Evolutionary conservation across 2,888 invertebrate genomes (phyloP).

Genomic region (Archips xylosteana): DNA sequence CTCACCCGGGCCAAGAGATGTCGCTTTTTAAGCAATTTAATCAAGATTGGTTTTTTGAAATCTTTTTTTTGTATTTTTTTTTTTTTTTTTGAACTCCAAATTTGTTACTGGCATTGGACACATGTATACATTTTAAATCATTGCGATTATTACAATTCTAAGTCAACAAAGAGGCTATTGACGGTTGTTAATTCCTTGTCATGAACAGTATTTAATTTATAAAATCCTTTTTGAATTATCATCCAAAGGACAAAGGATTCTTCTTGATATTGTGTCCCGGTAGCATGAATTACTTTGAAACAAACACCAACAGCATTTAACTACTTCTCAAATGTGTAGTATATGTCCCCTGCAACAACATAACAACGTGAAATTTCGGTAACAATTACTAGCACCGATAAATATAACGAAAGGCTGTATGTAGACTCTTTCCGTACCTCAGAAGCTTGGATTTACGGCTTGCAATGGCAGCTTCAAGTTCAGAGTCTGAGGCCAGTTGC

Average conservation of each 20-base stretch:
- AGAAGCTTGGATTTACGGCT: conserved; percentile 25
- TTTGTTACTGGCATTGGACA: no score
- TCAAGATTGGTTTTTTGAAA: no score
- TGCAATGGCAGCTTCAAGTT: conserved; percentile 17
- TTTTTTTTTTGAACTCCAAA: no score
- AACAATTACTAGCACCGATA: background rate
- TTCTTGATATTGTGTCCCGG: conserved; percentile 17
- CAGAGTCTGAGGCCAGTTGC: conserved; percentile 20
- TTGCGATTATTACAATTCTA: background rate
- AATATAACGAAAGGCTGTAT: conserved; percentile 26
- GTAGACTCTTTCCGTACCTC: conserved; percentile 20
- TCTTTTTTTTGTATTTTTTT: no score
- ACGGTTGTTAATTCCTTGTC: conserved; percentile 28
- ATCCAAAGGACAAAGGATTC: conserved; percentile 26
- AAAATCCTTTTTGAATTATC: conserved; percentile 25
- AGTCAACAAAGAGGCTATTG: conserved; percentile 3
- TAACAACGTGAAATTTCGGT: conserved; percentile 16
- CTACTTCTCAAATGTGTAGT: conserved; percentile 16
- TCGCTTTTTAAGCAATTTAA: no score
- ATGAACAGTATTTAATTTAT: conserved; percentile 14
- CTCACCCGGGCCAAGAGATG: no score
- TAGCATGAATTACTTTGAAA: conserved; percentile 27
- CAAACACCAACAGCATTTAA: conserved; percentile 20
- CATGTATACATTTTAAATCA: no score
- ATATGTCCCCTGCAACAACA: conserved; percentile 8